phyloP scores from a whole-genome alignment of 2,113 vertebrate species.

The Ammodytes dubius region DNA sequence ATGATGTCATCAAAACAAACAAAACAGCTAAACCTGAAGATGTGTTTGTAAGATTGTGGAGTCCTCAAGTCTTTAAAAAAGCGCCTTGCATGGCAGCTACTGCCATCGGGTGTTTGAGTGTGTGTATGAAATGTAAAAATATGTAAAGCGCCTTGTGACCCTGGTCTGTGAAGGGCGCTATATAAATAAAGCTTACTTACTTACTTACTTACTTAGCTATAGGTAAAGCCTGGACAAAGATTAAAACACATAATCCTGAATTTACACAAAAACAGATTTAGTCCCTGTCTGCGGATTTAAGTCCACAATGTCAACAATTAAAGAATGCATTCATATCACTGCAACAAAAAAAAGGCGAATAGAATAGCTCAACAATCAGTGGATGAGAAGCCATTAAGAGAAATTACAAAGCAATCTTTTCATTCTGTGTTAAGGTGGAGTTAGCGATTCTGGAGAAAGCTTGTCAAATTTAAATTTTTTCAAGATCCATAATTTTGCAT shows the following conservation, averaged over 20 bases:
- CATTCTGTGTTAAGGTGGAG: not conserved
- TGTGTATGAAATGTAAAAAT: too few relatives aligned
- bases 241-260: constrained; percentile 37
- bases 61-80: constrained; percentile 38
- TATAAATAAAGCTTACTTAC: too few relatives aligned
- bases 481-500: too few relatives aligned
- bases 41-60: not conserved
- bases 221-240: constrained; percentile 30
- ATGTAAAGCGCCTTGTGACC: too few relatives aligned
- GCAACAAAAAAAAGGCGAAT: not conserved
- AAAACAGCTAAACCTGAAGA: not conserved
- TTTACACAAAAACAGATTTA: constrained; percentile 43
- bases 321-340: not conserved
- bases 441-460: too few relatives aligned
- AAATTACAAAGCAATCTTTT: not conserved
- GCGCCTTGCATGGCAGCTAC: too few relatives aligned
- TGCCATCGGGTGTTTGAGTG: too few relatives aligned
- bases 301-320: not conserved
- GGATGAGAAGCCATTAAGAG: not conserved
- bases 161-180: too few relatives aligned
- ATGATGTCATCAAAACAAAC: constrained; percentile 31
- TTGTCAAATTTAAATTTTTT: too few relatives aligned
- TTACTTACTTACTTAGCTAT: too few relatives aligned
- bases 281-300: constrained; percentile 8
- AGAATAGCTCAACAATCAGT: not conserved